A percentile compares a stretch with the other conserved stretches of the same genome.
Conservation (phyloP, 2,113 vertebrate species). For the Ascaphus truei region DNA sequence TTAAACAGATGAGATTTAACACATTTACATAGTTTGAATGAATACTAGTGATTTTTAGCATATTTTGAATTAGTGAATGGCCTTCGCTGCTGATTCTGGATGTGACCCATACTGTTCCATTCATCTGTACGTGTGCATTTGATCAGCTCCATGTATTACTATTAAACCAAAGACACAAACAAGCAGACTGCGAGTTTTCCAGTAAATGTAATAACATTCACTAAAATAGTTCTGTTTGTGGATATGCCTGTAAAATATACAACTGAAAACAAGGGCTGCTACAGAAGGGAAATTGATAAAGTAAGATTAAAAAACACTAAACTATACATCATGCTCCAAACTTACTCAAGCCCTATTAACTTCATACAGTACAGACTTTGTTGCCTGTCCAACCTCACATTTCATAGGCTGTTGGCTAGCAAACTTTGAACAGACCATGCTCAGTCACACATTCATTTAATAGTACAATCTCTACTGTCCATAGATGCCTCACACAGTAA, state of each 20-base stretch:
- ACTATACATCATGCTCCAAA: background rate
- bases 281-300: background rate
- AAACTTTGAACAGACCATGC: background rate
- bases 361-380: conserved; percentile 3
- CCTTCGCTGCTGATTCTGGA: no score
- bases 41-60: no score
- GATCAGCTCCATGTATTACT: no score
- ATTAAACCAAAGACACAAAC: no score
- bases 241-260: background rate
- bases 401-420: background rate
- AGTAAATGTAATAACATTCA: conserved; percentile 6
- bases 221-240: background rate
- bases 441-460: background rate
- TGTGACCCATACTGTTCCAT: no score
- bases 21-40: no score
- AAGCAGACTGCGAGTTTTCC: no score
- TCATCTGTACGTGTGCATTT: no score
- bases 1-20: no score
- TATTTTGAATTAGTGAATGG: no score
- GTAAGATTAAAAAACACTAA: background rate
- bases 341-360: background rate
- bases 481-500: background rate
- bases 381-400: background rate
- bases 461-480: background rate
- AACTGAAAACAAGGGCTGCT: background rate